Evolutionary conservation across 2,113 vertebrate species (phyloP).

Genomic region (Stercorarius parasiticus): DNA sequence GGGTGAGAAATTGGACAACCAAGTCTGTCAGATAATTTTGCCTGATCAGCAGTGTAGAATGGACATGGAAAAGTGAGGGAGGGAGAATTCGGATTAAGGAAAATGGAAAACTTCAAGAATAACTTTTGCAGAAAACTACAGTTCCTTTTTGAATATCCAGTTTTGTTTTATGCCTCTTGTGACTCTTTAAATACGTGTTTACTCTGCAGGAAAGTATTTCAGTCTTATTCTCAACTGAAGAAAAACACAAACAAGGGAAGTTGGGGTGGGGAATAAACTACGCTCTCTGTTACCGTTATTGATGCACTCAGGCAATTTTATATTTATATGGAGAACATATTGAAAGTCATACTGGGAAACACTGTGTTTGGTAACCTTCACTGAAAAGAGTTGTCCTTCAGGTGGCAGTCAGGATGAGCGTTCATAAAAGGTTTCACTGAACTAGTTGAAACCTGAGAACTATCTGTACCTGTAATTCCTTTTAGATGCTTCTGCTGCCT

Average conservation of each 20-base stretch:
- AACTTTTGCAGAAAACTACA: not conserved
- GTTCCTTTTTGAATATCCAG: not conserved
- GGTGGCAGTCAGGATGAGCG: not conserved
- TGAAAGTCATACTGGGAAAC: not conserved
- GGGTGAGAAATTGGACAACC: not conserved
- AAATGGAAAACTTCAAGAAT: not conserved
- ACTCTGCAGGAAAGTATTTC: not conserved
- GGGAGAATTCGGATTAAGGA: not conserved
- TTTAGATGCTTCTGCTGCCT: not conserved
- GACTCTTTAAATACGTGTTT: not conserved
- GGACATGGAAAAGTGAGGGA: not conserved
- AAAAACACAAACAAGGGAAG: not conserved
- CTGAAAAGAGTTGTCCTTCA: not conserved
- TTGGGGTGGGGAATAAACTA: not conserved
- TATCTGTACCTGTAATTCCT: fast-evolving
- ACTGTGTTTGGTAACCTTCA: not conserved
- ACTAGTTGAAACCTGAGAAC: not conserved
- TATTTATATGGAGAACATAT: not conserved
- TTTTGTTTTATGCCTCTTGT: not conserved
- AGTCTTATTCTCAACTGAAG: not conserved
- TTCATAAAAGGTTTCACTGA: not conserved
- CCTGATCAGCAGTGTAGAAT: not conserved
- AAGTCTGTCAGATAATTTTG: not conserved
- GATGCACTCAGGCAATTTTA: not conserved
- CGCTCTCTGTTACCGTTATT: not conserved